A percentile compares a stretch with the other conserved stretches of the same genome.
These are phyloP conservation scores for Rhinichthys osculus DNA, from an alignment of 2,797 vertebrate species.

Conservation along the genomic window DNA sequence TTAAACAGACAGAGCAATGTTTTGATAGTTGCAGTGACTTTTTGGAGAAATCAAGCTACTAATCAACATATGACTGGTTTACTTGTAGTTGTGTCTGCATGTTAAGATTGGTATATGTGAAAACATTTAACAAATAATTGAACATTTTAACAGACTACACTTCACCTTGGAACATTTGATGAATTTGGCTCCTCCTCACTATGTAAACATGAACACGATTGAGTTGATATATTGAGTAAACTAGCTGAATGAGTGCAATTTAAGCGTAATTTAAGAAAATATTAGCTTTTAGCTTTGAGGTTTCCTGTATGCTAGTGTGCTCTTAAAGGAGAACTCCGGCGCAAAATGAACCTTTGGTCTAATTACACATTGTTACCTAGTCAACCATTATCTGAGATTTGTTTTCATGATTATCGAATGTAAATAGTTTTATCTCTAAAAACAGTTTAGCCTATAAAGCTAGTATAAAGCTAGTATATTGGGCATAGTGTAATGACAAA, in stretches of 20 bases:
- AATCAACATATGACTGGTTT: neutral
- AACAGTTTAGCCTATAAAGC: too few species aligned
- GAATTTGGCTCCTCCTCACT: neutral
- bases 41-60: neutral
- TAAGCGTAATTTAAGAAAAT: neutral
- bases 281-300: neutral
- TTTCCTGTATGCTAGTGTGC: neutral
- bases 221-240: neutral
- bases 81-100: neutral
- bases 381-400: too few species aligned
- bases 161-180: neutral
- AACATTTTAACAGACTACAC: neutral
- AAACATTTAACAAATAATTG: neutral
- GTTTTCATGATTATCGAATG: too few species aligned
- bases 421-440: too few species aligned
- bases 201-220: neutral
- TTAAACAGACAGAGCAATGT: constrained; percentile 26
- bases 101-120: neutral
- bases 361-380: too few species aligned
- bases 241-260: neutral
- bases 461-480: too few species aligned
- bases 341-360: too few species aligned
- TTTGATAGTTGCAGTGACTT: neutral
- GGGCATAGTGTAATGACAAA: too few species aligned
- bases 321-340: too few species aligned